These are phyloP conservation scores for Octopus bimaculoides DNA, from an alignment of 1,140 invertebrate species.

Conservation along the genomic window DNA sequence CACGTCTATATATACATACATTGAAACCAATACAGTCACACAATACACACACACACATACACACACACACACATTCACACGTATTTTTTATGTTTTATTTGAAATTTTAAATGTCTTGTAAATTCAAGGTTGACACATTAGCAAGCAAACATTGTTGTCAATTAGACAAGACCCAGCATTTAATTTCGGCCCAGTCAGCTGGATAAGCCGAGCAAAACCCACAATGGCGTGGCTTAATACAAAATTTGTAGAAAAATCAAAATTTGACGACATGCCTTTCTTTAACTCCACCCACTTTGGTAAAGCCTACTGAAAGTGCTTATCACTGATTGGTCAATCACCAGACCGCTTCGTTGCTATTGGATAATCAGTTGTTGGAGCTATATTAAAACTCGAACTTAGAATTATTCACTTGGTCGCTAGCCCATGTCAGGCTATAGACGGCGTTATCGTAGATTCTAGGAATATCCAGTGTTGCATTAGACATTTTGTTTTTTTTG, in stretches of 20 bases:
- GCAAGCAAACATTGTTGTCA: background rate
- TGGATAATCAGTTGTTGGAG: background rate
- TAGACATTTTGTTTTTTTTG: background rate
- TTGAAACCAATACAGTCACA: background rate
- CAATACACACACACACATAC: background rate
- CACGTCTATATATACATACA: background rate
- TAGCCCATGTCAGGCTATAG: conserved; percentile 9
- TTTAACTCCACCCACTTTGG: background rate
- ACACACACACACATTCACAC: background rate
- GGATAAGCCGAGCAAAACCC: background rate
- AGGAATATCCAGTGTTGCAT: conserved; percentile 9
- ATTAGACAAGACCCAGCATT: background rate
- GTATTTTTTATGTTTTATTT: background rate
- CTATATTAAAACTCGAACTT: conserved; percentile 11
- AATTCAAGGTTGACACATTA: conserved; percentile 4
- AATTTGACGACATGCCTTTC: background rate
- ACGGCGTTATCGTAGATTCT: conserved; percentile 6
- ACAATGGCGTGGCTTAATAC: background rate
- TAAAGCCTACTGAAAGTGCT: background rate
- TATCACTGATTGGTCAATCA: background rate
- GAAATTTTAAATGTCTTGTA: background rate
- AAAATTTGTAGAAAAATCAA: background rate
- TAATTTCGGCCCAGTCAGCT: conserved; percentile 9
- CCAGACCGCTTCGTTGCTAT: background rate
- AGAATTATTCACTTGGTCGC: background rate